Evolutionary conservation across 2,797 vertebrate species (phyloP), one percentile per base, ranked within the genome.

Genomic region (Bovichtus diacanthus): DNA sequence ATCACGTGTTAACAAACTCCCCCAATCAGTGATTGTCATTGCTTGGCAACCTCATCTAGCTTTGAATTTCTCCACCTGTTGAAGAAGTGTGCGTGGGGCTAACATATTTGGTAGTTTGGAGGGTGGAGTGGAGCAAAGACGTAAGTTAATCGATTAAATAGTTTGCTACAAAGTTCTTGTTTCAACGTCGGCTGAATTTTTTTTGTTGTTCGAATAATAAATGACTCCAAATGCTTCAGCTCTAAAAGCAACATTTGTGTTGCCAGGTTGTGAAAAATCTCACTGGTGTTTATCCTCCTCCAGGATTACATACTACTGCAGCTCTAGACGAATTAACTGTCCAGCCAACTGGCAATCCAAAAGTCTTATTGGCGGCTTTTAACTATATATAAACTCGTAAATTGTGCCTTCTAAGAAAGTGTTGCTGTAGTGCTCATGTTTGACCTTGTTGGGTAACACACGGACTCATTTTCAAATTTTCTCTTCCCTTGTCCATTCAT

Each of bases 391-490:
- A n/a, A n/a, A n/a, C n/a, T n/a, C n/a, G n/a, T n/a, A n/a, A n/a
- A 60, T 21, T 50, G 19, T 34, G 29, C 41, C 19, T 31, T 44
- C 4, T 29, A 16, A 56, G 27, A 61, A 70, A 58, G 3, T 31
- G 3, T 1, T 3, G 5, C 29, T 49, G 23, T 53, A 18, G 29
- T 10, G 29, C 16, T 49, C 27, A 44, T 59, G 27, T 66, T 76
- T 64, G 50, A 58, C 64, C 70, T 36, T 3, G 19, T 69, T 75
- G 58, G 6, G 47, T 53, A 80, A 74, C 29, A 13, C 25, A 58
- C 39, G 9, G 66, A 78, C 58, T 73, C 27, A 66, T 77, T 59
- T 66, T 69, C 21, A 71, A 58, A 73, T 75, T 80, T 73, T 44
- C 31, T 59, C 41, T 39, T 16, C 25, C 27, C 27, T 34, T 39